These are phyloP conservation scores for Camponotus vicinus DNA, from an alignment of 1,140 invertebrate genomes.

Conservation along the genomic window DNA sequence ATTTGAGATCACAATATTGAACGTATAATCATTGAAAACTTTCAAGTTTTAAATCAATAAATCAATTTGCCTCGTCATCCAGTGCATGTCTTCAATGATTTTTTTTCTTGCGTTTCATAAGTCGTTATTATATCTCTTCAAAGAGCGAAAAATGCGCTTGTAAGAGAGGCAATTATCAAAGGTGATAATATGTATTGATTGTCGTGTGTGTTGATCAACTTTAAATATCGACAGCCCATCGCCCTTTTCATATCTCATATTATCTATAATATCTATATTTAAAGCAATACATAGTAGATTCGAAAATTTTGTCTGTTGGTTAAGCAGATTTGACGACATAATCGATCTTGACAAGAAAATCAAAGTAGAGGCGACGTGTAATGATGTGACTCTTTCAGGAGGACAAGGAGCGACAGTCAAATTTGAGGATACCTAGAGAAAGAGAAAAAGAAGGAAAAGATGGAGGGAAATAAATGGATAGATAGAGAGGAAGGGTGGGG, in stretches of 20 bases:
- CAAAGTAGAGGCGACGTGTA: not conserved
- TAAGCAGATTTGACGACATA: not conserved
- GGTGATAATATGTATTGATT: not conserved
- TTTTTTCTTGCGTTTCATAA: too few relatives aligned
- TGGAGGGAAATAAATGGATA: conserved; percentile 53
- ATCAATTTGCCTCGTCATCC: not conserved
- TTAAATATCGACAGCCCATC: not conserved
- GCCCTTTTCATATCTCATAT: not conserved
- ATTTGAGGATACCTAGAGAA: conserved; percentile 77
- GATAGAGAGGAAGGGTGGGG: conserved; percentile 60
- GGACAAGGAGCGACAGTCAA: conserved; percentile 60
- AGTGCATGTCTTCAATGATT: too few relatives aligned
- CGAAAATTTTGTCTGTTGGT: not conserved
- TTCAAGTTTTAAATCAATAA: not conserved
- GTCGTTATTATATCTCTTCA: too few relatives aligned
- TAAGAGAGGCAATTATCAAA: not conserved
- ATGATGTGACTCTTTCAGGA: conserved; percentile 36
- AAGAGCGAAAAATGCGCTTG: too few relatives aligned
- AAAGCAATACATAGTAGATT: not conserved
- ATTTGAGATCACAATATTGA: not conserved
- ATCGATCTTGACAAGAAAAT: not conserved
- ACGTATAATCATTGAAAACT: not conserved
- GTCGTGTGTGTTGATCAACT: not conserved
- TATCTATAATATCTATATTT: not conserved
- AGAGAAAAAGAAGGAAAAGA: conserved; percentile 52